Evolutionary conservation across 2,113 vertebrate species (phyloP).

Genomic region (Collichthys lucidus): DNA sequence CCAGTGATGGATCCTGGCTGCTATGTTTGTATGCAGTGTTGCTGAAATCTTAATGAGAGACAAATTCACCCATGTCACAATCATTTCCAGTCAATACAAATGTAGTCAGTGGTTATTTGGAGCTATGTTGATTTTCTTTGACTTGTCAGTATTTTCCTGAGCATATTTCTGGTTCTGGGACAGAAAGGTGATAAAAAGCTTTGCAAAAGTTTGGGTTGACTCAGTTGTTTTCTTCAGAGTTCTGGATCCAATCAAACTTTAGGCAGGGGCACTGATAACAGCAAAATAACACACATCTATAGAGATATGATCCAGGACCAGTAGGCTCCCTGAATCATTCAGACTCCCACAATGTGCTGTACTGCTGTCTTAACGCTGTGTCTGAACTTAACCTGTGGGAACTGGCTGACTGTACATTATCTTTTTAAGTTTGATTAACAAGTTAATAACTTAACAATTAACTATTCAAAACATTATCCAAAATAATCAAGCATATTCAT

Average conservation of each 20-base stretch:
- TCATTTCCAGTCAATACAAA: background rate
- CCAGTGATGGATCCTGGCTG: background rate
- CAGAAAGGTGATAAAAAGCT: background rate
- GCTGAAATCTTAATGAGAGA: background rate
- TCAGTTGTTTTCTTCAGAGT: background rate
- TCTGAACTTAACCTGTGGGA: background rate
- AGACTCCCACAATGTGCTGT: background rate
- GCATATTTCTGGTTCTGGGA: background rate
- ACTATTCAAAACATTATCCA: background rate
- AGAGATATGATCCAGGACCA: background rate
- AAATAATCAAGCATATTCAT: too few relatives aligned
- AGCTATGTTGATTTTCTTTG: background rate
- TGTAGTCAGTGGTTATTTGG: too few relatives aligned
- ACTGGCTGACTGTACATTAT: background rate
- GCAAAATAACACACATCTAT: background rate
- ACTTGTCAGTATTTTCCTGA: background rate
- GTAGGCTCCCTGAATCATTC: background rate
- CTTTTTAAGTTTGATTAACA: background rate
- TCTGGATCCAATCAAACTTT: background rate
- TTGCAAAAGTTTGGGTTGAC: background rate
- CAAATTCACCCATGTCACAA: background rate
- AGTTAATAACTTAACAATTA: conserved; percentile 19
- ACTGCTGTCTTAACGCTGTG: background rate
- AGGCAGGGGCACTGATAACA: background rate
- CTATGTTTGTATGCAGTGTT: background rate